Evolutionary conservation across 2,113 vertebrate species (phyloP).

Genomic region (Alosa alosa): DNA sequence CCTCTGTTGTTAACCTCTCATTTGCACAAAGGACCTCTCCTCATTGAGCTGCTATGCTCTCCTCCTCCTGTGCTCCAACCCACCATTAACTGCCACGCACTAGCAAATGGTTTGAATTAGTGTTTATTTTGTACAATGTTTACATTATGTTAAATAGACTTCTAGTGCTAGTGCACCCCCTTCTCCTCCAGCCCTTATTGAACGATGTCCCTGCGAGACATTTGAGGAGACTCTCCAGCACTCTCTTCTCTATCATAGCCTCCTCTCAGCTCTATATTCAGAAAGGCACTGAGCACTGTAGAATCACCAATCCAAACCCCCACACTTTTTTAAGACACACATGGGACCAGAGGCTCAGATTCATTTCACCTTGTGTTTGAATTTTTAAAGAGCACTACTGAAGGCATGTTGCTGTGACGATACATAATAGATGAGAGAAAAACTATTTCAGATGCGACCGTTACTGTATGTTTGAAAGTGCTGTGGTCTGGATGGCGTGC

Average conservation of each 20-base stretch:
- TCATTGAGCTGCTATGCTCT: too few relatives aligned
- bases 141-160: not conserved
- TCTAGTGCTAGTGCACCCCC: not conserved
- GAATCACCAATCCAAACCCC: not conserved
- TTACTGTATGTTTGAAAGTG: not conserved
- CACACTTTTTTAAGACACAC: not conserved
- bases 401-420: not conserved
- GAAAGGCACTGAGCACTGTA: not conserved
- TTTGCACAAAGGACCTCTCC: too few relatives aligned
- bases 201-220: not conserved
- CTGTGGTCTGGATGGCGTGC: not conserved
- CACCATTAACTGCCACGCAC: too few relatives aligned
- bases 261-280: not conserved
- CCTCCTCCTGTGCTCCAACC: too few relatives aligned
- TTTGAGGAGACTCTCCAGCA: not conserved
- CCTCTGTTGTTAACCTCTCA: not conserved
- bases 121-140: not conserved
- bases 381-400: conserved; percentile 5
- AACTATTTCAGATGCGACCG: not conserved
- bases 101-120: not conserved
- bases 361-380: not conserved
- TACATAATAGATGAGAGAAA: not conserved
- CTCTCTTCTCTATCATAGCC: not conserved
- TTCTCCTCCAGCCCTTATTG: not conserved
- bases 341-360: not conserved